Evolutionary conservation across 2,113 vertebrate species (phyloP), one percentile per base, ranked within the genome.

Genomic region (Scomber japonicus): DNA sequence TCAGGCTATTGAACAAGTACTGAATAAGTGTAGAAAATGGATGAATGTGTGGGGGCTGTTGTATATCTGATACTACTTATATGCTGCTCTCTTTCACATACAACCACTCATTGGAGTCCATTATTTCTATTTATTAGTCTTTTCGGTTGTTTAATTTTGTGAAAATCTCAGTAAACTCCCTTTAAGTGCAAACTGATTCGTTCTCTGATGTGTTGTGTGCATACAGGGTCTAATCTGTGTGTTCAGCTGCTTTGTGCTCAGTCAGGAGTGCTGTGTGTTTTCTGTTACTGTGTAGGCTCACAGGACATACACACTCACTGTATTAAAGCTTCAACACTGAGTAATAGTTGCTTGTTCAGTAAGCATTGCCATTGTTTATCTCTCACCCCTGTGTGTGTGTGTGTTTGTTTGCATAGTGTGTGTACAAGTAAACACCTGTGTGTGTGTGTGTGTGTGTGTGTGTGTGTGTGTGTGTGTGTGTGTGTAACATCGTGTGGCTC

Each of bases 401-500:
- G 51, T 11, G 61, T 65, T 5, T 78, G 21, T 88, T 57, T 77
- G 81, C 12, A 1, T 57, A 0, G 53, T 31, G 59, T 66, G 69
- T 83, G 66, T 74, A 24, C 55, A 44, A 78, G 53, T 75, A 64
- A 27, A 78, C 59, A 57, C 14, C 10, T 19, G 8, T 80, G 49
- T 66, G 24, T 19, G 51, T 73, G 53, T 62, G 19, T 79, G 65
- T 80, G 66, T 83, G 24, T 27, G 24, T 27, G 24, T 27, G 24
- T 27, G 24, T 27, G 24, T 27, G 24, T 27, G 24, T 27, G 24
- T 27, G 24, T 27, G 24, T 27, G 24, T 27, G 24, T 27, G 24
- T 27, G 65, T 80, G 66, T 83, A 35, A 2, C 54, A 63, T 46
- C 48, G 6, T 51, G 56, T 27, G 53, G 13, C 62, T 69, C 17